Conservation (phyloP, 2,888 invertebrate genomes). For the Apodemia zela region DNA sequence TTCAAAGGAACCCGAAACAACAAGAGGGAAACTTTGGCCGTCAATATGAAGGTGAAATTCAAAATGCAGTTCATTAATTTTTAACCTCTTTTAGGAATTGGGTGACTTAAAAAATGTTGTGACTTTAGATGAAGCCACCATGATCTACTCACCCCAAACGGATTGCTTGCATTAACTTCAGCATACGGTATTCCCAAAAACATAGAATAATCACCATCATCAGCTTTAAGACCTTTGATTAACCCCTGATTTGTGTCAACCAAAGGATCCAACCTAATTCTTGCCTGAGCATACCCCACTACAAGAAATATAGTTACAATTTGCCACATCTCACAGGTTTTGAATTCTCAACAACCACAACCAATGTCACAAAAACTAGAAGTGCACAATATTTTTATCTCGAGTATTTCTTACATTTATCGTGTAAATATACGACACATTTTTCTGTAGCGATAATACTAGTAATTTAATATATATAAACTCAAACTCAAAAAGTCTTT, state of each 20-base stretch:
- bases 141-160: slow-evolving; percentile 37
- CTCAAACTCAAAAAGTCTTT: too few relatives aligned
- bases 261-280: neutral
- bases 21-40: too few relatives aligned
- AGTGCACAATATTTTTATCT: neutral
- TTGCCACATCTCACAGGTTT: neutral
- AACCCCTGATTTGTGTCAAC: slow-evolving; percentile 34
- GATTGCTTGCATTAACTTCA: slow-evolving; percentile 34
- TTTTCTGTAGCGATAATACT: neutral
- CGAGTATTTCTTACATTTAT: neutral
- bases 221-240: slow-evolving; percentile 40
- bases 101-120: too few relatives aligned
- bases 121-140: too few relatives aligned
- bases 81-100: too few relatives aligned
- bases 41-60: too few relatives aligned
- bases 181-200: slow-evolving; percentile 41
- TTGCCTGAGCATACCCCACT: neutral
- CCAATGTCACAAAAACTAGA: neutral
- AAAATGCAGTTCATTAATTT: too few relatives aligned
- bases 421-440: neutral
- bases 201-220: slow-evolving; percentile 38
- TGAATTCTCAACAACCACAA: neutral
- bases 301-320: neutral
- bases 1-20: too few relatives aligned
- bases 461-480: too few relatives aligned